A percentile compares a stretch with the other conserved stretches of the same genome.
Conservation (phyloP, 2,113 vertebrate species). For the Egretta garzetta region DNA sequence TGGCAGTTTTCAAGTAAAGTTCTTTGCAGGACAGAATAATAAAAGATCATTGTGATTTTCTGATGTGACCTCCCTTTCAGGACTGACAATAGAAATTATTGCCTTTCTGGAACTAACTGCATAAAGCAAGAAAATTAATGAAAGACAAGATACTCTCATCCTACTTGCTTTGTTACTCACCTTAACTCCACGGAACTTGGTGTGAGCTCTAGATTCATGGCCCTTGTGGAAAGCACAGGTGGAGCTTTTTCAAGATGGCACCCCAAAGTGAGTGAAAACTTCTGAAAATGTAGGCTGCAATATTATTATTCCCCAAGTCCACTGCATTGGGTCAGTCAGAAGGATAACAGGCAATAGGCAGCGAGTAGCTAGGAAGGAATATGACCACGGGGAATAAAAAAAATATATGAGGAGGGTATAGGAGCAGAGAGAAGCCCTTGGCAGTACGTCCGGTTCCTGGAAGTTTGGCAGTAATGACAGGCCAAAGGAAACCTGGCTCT, state of each 20-base stretch:
- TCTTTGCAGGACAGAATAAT: background rate
- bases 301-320: background rate
- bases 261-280: background rate
- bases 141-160: background rate
- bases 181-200: background rate
- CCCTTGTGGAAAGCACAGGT: background rate
- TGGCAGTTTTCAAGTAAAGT: background rate
- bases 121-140: background rate
- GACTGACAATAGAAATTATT: background rate
- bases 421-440: background rate
- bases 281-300: background rate
- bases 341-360: background rate
- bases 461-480: background rate
- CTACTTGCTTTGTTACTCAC: background rate
- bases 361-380: background rate
- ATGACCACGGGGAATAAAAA: background rate
- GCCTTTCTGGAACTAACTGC: background rate
- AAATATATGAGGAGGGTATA: background rate
- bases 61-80: background rate
- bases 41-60: background rate
- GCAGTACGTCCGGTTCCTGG: background rate
- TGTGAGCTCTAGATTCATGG: background rate
- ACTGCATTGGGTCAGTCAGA: background rate
- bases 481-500: background rate
- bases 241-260: background rate